A percentile compares a stretch with the other conserved stretches of the same genome.
Conservation (phyloP, 2,888 invertebrate genomes). For the Chalcis sispes region DNA sequence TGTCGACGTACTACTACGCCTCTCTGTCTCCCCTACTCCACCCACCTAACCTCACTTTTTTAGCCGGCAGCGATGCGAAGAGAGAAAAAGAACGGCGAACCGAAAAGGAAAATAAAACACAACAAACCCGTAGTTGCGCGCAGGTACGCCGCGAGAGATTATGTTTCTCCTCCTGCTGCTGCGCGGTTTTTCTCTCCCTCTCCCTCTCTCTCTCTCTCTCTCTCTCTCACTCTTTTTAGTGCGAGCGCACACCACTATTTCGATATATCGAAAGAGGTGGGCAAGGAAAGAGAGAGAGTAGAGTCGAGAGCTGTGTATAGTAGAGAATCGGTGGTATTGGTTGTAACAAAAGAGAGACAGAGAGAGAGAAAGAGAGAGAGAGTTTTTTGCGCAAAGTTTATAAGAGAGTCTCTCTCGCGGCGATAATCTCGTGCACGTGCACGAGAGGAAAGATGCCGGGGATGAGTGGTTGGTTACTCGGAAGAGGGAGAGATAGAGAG, state of each 20-base stretch:
- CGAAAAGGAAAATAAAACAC: too few species aligned
- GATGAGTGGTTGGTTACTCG: slow-evolving; percentile 3
- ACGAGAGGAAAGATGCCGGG: neutral
- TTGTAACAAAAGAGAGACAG: slow-evolving; percentile 40
- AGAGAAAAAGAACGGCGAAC: neutral
- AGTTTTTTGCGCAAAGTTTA: neutral
- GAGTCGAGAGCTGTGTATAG: too few species aligned
- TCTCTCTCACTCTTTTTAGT: slow-evolving; percentile 15
- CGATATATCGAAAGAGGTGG: slow-evolving; percentile 24
- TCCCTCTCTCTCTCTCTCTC: too few species aligned
- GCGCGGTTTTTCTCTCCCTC: too few species aligned
- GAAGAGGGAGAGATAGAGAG: neutral
- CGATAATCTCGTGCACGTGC: slow-evolving; percentile 53
- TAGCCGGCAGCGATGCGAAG: neutral
- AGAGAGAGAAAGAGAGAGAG: slow-evolving; percentile 34
- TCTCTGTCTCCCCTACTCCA: too few species aligned
- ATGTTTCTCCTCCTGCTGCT: slow-evolving; percentile 22
- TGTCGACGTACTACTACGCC: too few species aligned
- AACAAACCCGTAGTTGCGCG: neutral
- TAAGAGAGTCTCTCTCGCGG: neutral
- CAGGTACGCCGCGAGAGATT: slow-evolving; percentile 21
- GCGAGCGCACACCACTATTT: slow-evolving; percentile 5
- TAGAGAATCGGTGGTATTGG: too few species aligned
- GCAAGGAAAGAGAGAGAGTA: too few species aligned
- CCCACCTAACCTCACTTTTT: neutral